Evolutionary conservation across 30 jellyfish, hydroid and myxozoan genomes (phyloP), one percentile per base, ranked within the genome.

Genomic region (Pelagia noctiluca): DNA sequence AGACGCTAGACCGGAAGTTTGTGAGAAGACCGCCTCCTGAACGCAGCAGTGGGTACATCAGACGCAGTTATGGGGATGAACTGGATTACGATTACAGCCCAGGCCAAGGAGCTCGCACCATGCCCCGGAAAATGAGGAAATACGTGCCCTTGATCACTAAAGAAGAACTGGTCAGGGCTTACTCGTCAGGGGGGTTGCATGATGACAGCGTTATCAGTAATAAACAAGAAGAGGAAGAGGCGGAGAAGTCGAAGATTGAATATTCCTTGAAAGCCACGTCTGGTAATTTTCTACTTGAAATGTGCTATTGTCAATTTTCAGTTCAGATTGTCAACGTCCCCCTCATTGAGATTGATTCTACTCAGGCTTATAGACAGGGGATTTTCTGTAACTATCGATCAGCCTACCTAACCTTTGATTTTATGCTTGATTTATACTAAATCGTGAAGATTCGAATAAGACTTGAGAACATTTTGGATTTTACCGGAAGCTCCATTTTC

Each of bases 41-140:
- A 65, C 60, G 78, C 67, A 57, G 62, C 37, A 79, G 89, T 36
- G 89, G 89, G 3, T 73, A 50, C 86, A 83, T 83, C 87, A 35
- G 94, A 42, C 94, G 85, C 50, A 83, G 94, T 32, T 83, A 83
- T 63, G 94, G 94, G 67, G 65, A 83, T 37, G 87, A 83, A 28
- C 28, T 72, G 4, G 87, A 83, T 63, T 79, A 36, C 69, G 94
- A 83, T 46, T 83, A 83, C 87, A 49, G 87, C 47, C 78, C 74
- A 1, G 87, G 85, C 21, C 35, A 64, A 33, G 90, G 78, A 18
- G 42, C 83, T 16, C 79, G 82, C 37, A 83, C 94, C n/a, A 83
- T 83, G 94, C 94, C 94, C 74, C 94, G 94, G 50, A 79, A 79
- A 79, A 50, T 53, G 61, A 71, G 85, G 69, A 83, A 83, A 33